A percentile compares a stretch with the other conserved stretches of the same genome.
Conservation (phyloP, 1,140 invertebrate genomes). For the Caenorhabditis latens region DNA sequence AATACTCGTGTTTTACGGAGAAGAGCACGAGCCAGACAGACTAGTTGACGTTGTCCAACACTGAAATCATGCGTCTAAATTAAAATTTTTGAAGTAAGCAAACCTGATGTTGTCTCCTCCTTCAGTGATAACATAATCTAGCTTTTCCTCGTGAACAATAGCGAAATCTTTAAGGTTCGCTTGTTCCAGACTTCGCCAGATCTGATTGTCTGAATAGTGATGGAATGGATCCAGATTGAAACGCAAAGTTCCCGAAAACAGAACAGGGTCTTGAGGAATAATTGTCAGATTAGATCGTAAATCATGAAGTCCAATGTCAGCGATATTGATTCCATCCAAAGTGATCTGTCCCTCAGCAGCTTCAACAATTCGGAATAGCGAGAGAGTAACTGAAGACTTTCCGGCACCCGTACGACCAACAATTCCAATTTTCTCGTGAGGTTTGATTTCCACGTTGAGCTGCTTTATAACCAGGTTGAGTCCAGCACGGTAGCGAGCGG, state of each 20-base stretch:
- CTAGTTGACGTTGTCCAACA: conserved; percentile 81
- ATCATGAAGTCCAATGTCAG: conserved; percentile 83
- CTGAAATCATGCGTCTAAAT: conserved; percentile 71
- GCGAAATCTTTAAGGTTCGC: conserved; percentile 76
- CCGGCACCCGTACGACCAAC: conserved; percentile 80
- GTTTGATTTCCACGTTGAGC: conserved; percentile 83
- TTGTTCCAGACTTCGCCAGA: conserved; percentile 85
- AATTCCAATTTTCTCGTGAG: conserved; percentile 83
- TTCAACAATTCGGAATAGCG: conserved; percentile 81
- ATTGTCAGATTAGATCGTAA: conserved; percentile 85
- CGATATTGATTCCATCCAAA: conserved; percentile 84
- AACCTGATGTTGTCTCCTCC: conserved; percentile 77
- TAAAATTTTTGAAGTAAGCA: not conserved
- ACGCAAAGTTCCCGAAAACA: conserved; percentile 86
- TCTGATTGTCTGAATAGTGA: conserved; percentile 83
- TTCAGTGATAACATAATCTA: conserved; percentile 70
- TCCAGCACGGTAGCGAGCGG: conserved; percentile 73
- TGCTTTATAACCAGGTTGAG: conserved; percentile 84
- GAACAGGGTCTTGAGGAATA: conserved; percentile 87
- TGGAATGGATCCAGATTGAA: conserved; percentile 90
- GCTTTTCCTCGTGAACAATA: conserved; percentile 51
- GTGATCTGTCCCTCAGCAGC: conserved; percentile 79
- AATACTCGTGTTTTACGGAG: conserved; percentile 80
- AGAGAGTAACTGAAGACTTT: conserved; percentile 80
- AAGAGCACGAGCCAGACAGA: conserved; percentile 81